Evolutionary conservation across 2,113 vertebrate genomes (phyloP), one percentile per base, ranked within the genome.

Genomic region (Otis tarda): DNA sequence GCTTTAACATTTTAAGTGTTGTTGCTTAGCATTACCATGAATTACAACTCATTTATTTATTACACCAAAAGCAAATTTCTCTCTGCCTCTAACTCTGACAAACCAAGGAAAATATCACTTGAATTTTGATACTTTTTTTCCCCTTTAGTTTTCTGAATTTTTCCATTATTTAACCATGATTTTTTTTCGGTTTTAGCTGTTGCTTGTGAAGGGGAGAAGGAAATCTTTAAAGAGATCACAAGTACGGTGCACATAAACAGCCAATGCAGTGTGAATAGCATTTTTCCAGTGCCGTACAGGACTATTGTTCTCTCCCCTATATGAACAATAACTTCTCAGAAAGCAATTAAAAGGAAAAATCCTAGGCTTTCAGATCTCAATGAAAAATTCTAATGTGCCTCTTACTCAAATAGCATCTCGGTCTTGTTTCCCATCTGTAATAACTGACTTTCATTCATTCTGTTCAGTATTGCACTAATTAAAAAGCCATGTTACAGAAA

Each of bases 21-120:
- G 69, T 45, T 93, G 83, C 90, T 91, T 91, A 95, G 74, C 84
- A 90, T 93, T 77, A 78, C 50, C n/a, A 37, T 43, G 65, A 89
- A 76, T 64, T 94, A 47, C 37, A 87, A 30, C 39, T 81, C 10
- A 59, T 78, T 76, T 87, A 57, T 91, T 80, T 89, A 67, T 79
- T 84, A 56, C 19, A 14, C 14, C 53, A 57, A 90, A 90, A 78
- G 20, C 13, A 75, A 83, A 18, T 74, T 88, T 78, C 39, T 90
- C 14, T 83, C 70, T 14, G 75, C 16, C 21, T 37, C 8, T 35
- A 69, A 39, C 59, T 81, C 64, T 57, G 53, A 84, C 13, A 90
- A 92, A 87, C 30, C 49, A 89, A 76, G 13, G 52, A 57, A 89
- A 93, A 78, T 59, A 52, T 35, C 11, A 78, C 24, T 87, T 61